Percentiles rank a stretch among this genome's conserved stretches.
Conservation (phyloP, 2,113 vertebrate species). For the Semicossyphus pulcher region DNA sequence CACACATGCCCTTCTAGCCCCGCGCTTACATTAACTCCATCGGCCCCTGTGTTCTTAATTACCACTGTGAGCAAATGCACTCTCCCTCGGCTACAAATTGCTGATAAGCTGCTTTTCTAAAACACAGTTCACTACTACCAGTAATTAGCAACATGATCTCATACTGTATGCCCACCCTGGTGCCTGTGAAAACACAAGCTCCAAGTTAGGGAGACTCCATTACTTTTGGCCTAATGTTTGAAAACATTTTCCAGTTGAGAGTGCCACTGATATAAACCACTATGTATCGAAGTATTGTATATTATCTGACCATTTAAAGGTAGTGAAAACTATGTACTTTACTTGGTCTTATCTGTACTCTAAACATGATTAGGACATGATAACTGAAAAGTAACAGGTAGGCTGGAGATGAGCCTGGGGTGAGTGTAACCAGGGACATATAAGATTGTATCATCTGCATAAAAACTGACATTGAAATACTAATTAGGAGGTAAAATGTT, state of each 20-base stretch:
- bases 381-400: not conserved
- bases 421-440: not conserved
- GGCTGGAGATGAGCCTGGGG: not conserved
- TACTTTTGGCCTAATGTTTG: slow-evolving; percentile 10
- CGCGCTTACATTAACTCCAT: slow-evolving; percentile 56
- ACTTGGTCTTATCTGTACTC: not conserved
- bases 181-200: slow-evolving; percentile 44
- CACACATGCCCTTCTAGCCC: slow-evolving; percentile 54
- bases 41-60: slow-evolving; percentile 64
- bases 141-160: slow-evolving; percentile 59
- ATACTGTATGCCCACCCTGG: slow-evolving; percentile 25
- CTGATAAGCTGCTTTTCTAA: slow-evolving; percentile 68
- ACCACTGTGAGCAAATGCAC: slow-evolving; percentile 40
- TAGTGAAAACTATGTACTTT: not conserved
- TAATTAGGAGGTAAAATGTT: not conserved
- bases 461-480: not conserved
- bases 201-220: not conserved
- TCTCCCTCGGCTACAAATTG: slow-evolving; percentile 61
- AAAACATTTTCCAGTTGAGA: not conserved
- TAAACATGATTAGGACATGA: too few species aligned
- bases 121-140: slow-evolving; percentile 46
- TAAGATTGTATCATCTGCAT: slow-evolving; percentile 7
- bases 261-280: not conserved
- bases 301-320: not conserved
- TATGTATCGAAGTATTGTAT: not conserved